Base-by-base conservation (phyloP, 2,888 invertebrate genomes). In the Cancer borealis region DNA sequence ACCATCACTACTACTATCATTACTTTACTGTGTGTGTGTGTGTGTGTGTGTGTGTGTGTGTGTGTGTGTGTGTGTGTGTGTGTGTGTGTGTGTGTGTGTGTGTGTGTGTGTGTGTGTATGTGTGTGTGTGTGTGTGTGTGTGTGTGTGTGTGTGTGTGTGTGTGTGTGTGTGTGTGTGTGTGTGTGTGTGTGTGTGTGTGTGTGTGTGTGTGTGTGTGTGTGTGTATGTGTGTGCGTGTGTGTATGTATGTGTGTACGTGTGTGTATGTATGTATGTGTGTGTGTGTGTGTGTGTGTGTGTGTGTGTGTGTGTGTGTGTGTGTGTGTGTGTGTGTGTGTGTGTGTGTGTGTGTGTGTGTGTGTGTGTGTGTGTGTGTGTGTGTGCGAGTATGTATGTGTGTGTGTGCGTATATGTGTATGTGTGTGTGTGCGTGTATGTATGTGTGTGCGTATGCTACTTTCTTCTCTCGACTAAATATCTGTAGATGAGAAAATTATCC, bases 41-140 rank as follows among this genome's bases (percentile, higher is more conserved):
- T 54, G 54, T 54, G 54, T 54, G 54, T 54, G 54, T 54, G 54
- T 54, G 54, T 54, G 54, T 54, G 54, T 54, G 54, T 54, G 54
- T 54, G 54, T 54, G 54, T 87, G 87, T 87, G 87, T 87, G 87
- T 87, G 87, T 87, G 26, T 87, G 87, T 87, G 26, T 26, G 45
- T 87, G 87, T 87, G 87, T 87, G 26, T 87, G 87, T 87, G 87
- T 26, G 45, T 87, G 87, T 87, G 87, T 87, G 26, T 88, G 88
- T 30, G 88, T 88, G 88, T 30, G 39, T 45, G 12, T 30, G 39
- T 3, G 39, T 30, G 88, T 88, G 10, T 88, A 17, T 45, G 2
- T 10, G 3, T 88, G 6, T 8, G 45, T 30, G 8, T 39, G 88
- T 45, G 88, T 6, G 39, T 88, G 88, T 88, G 88, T 12, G 30